These are phyloP conservation scores for Harlomillsia oculata DNA, from an alignment of 1,140 invertebrate genomes.

Conservation along the genomic window DNA sequence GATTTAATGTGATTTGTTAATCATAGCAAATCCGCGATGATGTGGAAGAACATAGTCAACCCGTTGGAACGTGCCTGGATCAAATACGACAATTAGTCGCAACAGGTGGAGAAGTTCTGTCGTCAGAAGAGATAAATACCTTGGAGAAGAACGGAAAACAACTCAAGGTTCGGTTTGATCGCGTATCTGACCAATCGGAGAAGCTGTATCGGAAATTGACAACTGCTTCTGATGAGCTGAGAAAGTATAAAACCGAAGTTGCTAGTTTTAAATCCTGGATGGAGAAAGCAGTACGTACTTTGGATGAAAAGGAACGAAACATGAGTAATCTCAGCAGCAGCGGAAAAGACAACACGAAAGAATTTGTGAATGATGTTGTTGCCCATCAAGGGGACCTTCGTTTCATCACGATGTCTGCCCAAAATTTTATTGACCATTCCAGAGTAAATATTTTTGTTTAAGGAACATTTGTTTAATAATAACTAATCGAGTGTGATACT, in stretches of 20 bases:
- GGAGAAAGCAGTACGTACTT: slow-evolving; percentile 60
- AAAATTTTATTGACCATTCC: slow-evolving; percentile 88
- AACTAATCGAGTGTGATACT: not conserved
- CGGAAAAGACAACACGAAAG: slow-evolving; percentile 59
- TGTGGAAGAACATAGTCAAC: slow-evolving; percentile 71
- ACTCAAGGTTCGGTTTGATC: slow-evolving; percentile 73
- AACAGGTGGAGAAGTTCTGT: slow-evolving; percentile 78
- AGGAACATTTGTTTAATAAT: not conserved
- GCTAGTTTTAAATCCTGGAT: slow-evolving; percentile 76
- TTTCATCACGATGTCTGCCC: slow-evolving; percentile 87
- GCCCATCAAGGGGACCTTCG: slow-evolving; percentile 86
- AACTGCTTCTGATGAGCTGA: slow-evolving; percentile 73
- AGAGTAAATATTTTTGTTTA: slow-evolving; percentile 48
- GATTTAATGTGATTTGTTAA: not conserved
- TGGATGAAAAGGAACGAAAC: slow-evolving; percentile 78
- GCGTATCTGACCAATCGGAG: slow-evolving; percentile 65
- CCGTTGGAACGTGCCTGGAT: slow-evolving; percentile 75
- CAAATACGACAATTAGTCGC: slow-evolving; percentile 83
- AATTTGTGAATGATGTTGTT: slow-evolving; percentile 88
- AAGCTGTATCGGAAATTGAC: slow-evolving; percentile 63
- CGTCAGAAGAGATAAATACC: slow-evolving; percentile 75
- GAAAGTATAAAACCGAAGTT: slow-evolving; percentile 72
- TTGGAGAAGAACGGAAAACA: slow-evolving; percentile 73
- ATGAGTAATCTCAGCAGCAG: slow-evolving; percentile 50
- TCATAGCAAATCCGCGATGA: slow-evolving; percentile 78